Evolutionary conservation across 2,888 invertebrate species (phyloP).

Genomic region (Tridacna gigas): DNA sequence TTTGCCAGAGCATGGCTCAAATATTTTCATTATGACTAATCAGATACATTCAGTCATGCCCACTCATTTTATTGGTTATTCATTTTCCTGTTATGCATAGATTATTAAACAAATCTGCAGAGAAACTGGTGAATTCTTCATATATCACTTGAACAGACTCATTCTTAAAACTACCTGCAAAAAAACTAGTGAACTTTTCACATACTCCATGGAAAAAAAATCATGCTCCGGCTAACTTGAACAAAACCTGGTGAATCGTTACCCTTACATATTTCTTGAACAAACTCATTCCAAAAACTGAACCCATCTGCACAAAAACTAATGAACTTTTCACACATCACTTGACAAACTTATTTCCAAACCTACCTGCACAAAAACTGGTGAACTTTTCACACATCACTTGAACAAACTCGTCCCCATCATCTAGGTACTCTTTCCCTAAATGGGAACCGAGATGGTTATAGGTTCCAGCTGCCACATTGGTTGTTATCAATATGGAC

Average conservation of each 20-base stretch:
- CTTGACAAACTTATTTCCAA: neutral
- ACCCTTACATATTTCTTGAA: too few relatives aligned
- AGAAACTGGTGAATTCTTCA: constrained; percentile 49
- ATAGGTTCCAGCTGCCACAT: constrained; percentile 56
- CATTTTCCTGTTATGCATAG: too few relatives aligned
- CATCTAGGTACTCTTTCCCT: constrained; percentile 58
- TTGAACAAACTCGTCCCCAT: constrained; percentile 43
- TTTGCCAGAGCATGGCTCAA: too few relatives aligned
- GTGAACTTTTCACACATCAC: constrained; percentile 47
- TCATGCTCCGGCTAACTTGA: too few relatives aligned
- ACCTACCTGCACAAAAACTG: constrained; percentile 57
- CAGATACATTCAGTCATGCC: too few relatives aligned
- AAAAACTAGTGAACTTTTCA: constrained; percentile 50
- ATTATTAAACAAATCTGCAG: constrained; percentile 53
- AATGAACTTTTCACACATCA: neutral
- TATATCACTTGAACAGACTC: constrained; percentile 39
- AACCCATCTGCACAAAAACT: neutral
- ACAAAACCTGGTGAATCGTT: too few relatives aligned
- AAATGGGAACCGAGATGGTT: constrained; percentile 57
- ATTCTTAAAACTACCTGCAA: constrained; percentile 50
- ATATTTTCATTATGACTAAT: too few relatives aligned
- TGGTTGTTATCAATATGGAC: constrained; percentile 60
- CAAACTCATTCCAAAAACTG: too few relatives aligned
- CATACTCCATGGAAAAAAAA: constrained; percentile 39
- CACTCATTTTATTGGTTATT: too few relatives aligned